Conservation (phyloP, 2,797 vertebrate genomes). For the Chrysocyon brachyurus region DNA sequence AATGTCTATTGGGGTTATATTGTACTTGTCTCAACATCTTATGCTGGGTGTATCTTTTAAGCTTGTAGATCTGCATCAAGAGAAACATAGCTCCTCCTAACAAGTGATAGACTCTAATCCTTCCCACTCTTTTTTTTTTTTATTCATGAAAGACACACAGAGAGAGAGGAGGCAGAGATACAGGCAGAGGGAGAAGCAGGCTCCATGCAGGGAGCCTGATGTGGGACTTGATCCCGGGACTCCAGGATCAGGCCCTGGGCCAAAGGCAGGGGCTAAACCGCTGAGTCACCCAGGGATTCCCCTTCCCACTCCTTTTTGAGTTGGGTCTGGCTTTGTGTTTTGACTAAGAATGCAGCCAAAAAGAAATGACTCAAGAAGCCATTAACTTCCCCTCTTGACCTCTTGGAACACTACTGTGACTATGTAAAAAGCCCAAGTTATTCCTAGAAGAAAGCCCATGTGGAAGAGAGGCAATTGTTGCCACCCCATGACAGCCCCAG, state of each 20-base stretch:
- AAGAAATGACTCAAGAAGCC: neutral
- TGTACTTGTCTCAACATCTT: neutral
- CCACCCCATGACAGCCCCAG: neutral
- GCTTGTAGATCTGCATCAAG: neutral
- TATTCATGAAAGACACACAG: too few species aligned
- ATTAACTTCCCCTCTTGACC: neutral
- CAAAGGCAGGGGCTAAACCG: too few species aligned
- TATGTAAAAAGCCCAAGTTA: neutral
- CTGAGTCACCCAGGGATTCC: too few species aligned
- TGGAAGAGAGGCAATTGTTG: neutral
- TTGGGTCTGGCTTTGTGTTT: neutral
- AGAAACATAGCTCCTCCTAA: neutral
- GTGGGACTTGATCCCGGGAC: too few species aligned
- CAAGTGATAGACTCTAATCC: neutral
- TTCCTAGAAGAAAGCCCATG: neutral
- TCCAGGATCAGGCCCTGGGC: too few species aligned
- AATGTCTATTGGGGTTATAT: neutral
- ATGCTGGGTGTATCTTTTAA: neutral
- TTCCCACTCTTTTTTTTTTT: neutral
- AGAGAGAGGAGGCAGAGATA: too few species aligned
- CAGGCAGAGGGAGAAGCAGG: too few species aligned
- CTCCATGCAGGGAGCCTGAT: too few species aligned
- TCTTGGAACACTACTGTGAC: neutral
- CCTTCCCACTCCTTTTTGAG: neutral
- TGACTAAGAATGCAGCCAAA: conserved; percentile 29